Evolutionary conservation across 2,888 invertebrate genomes (phyloP).

Genomic region (Nudaria mundana): DNA sequence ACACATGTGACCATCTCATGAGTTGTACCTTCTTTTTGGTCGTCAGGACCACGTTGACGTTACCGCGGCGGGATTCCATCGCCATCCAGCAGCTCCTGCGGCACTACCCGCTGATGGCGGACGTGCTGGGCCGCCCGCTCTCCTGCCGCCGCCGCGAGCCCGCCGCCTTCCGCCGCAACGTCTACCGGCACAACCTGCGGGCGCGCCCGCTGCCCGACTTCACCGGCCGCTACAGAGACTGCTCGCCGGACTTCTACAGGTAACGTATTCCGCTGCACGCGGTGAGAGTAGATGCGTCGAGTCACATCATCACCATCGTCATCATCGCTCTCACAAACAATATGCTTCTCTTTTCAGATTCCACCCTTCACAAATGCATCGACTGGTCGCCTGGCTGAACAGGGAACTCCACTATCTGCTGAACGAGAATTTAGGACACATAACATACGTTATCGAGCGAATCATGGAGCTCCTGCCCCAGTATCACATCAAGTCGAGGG

Average conservation of each 20-base stretch:
- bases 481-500: slow-evolving; percentile 84
- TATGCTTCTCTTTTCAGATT: slow-evolving; percentile 72
- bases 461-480: slow-evolving; percentile 86
- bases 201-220: slow-evolving; percentile 86
- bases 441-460: slow-evolving; percentile 84
- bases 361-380: slow-evolving; percentile 88
- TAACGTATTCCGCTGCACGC: slow-evolving; percentile 43
- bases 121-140: slow-evolving; percentile 41
- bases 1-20: no score
- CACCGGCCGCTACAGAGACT: slow-evolving; percentile 86
- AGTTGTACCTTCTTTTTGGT: no score
- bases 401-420: slow-evolving; percentile 91
- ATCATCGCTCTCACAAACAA: no score
- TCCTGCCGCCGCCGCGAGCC: slow-evolving; percentile 56
- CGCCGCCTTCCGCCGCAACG: slow-evolving; percentile 82
- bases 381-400: slow-evolving; percentile 93
- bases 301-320: no score
- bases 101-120: slow-evolving; percentile 63
- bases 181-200: slow-evolving; percentile 90
- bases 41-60: slow-evolving; percentile 85
- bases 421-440: slow-evolving; percentile 82
- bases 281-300: no score
- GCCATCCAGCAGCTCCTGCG: slow-evolving; percentile 82
- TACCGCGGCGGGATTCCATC: slow-evolving; percentile 81
- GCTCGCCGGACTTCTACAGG: slow-evolving; percentile 89